These are phyloP conservation scores for Dichetophora obliterata DNA, from an alignment of 2,888 invertebrate genomes.

Conservation along the genomic window DNA sequence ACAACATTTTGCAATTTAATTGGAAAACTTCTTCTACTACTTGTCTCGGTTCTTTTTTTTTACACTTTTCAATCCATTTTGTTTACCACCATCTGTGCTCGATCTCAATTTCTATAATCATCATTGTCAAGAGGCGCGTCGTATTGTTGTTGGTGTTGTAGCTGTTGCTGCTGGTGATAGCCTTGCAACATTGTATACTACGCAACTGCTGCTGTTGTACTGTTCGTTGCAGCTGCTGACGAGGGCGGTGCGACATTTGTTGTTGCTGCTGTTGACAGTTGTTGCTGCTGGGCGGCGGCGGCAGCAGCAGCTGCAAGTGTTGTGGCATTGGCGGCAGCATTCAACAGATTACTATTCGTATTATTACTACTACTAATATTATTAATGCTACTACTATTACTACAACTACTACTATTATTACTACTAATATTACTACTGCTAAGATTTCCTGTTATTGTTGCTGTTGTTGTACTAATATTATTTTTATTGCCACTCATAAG, in stretches of 20 bases:
- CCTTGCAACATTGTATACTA: constrained; percentile 66
- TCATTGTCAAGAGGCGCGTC: constrained; percentile 34
- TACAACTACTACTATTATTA: constrained; percentile 50
- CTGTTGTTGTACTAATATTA: constrained; percentile 44
- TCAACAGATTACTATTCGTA: constrained; percentile 39
- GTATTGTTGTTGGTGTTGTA: constrained; percentile 53
- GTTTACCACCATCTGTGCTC: constrained; percentile 25
- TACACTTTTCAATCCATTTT: neutral
- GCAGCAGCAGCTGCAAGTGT: constrained; percentile 41
- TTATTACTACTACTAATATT: constrained; percentile 49
- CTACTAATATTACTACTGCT: constrained; percentile 49
- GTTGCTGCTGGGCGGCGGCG: constrained; percentile 45
- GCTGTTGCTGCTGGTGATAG: constrained; percentile 51
- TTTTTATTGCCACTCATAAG: constrained; percentile 45
- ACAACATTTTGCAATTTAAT: neutral
- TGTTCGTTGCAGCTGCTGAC: constrained; percentile 56
- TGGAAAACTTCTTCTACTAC: neutral
- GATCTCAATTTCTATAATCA: constrained; percentile 19
- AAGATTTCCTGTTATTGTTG: constrained; percentile 48
- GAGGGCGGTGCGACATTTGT: constrained; percentile 50
- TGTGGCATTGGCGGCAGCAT: constrained; percentile 34
- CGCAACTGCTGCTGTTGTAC: constrained; percentile 69
- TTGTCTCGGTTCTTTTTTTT: neutral
- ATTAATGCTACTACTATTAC: constrained; percentile 44
- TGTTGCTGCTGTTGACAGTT: constrained; percentile 53